These are phyloP conservation scores for Perca schrenkii DNA, from an alignment of 2,113 vertebrate species.

Conservation along the genomic window DNA sequence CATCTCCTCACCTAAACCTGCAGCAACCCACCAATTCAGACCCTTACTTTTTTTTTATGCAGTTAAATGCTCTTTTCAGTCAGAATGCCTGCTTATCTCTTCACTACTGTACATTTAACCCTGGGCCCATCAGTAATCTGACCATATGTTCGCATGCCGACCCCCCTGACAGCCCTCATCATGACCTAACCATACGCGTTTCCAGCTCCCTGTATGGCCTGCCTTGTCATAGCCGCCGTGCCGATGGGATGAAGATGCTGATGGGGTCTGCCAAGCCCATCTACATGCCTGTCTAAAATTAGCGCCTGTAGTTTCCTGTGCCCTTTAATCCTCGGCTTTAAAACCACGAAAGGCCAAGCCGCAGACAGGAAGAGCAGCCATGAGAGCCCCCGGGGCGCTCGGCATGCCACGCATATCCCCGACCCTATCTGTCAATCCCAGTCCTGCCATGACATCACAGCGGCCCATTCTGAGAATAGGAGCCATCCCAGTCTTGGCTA, in stretches of 20 bases:
- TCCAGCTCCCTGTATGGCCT: conserved; percentile 57
- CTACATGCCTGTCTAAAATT: conserved; percentile 72
- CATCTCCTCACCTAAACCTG: neutral
- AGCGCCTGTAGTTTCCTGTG: conserved; percentile 73
- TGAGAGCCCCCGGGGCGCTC: conserved; percentile 31
- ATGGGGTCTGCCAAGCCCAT: conserved; percentile 59
- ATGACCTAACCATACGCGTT: conserved; percentile 30
- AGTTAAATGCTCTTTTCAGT: conserved; percentile 8
- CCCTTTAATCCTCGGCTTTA: conserved; percentile 72
- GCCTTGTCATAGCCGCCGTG: conserved; percentile 41
- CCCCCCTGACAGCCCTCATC: conserved; percentile 19
- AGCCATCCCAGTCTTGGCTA: conserved; percentile 32
- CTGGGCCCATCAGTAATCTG: conserved; percentile 16
- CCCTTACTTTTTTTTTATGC: neutral
- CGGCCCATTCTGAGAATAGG: conserved; percentile 50
- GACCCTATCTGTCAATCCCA: conserved; percentile 47
- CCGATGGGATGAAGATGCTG: conserved; percentile 51
- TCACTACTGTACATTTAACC: conserved; percentile 35
- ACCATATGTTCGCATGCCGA: conserved; percentile 29
- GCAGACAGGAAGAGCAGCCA: conserved; percentile 66
- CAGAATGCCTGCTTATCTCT: conserved; percentile 1
- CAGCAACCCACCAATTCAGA: neutral
- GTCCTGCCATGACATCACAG: conserved; percentile 62
- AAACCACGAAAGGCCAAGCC: conserved; percentile 54
- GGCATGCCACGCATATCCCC: conserved; percentile 47